Conservation (phyloP, 2,888 invertebrate species). For the Monopis laevigella region DNA sequence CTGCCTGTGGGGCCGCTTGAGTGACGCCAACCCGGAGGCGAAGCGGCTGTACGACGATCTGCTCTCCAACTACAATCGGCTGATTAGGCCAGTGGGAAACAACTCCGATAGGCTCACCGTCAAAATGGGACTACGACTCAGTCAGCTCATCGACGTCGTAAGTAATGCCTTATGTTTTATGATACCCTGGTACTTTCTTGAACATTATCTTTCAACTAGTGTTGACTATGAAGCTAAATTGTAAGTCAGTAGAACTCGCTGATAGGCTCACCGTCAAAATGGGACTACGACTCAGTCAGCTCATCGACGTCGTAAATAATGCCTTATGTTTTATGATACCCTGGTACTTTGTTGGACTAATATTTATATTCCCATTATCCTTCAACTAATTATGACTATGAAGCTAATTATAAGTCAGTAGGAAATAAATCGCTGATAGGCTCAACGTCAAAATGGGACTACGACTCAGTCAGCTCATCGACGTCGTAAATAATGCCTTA, state of each 20-base stretch:
- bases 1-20: slow-evolving; percentile 81
- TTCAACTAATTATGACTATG: background rate
- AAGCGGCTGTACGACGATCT: slow-evolving; percentile 96
- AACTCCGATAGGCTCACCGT: slow-evolving; percentile 94
- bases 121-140: slow-evolving; percentile 91
- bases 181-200: background rate
- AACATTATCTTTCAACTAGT: background rate
- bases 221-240: background rate
- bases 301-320: slow-evolving; percentile 92
- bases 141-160: slow-evolving; percentile 93
- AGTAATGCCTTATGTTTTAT: no score
- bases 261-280: slow-evolving; percentile 95
- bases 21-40: slow-evolving; percentile 89
- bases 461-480: slow-evolving; percentile 88
- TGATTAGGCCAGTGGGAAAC: slow-evolving; percentile 94
- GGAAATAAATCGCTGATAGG: no score
- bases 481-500: slow-evolving; percentile 90
- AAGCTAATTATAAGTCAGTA: background rate
- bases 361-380: no score
- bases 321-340: no score
- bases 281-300: slow-evolving; percentile 89
- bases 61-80: slow-evolving; percentile 93
- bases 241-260: slow-evolving; percentile 36
- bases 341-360: background rate
- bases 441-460: slow-evolving; percentile 96